Evolutionary conservation across 2,113 vertebrate species (phyloP).

Genomic region (Amazona vittata): DNA sequence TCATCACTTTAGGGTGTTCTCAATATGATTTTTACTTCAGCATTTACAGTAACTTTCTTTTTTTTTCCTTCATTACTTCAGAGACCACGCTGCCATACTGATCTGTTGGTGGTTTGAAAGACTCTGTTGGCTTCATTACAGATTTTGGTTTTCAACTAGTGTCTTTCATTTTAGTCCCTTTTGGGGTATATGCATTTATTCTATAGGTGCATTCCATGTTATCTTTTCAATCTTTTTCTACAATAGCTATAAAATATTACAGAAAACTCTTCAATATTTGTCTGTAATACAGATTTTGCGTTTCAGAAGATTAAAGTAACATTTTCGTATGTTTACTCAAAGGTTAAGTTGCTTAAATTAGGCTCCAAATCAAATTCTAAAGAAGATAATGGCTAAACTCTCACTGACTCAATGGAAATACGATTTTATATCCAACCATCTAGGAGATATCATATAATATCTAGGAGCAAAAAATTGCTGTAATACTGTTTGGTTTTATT

Average conservation of each 20-base stretch:
- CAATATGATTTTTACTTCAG: background rate
- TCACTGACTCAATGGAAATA: constrained; percentile 22
- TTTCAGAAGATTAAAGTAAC: constrained; percentile 38
- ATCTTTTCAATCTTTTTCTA: background rate
- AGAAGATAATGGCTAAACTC: constrained; percentile 25
- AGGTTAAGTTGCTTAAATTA: constrained; percentile 52
- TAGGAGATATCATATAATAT: constrained; percentile 28
- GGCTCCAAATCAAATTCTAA: constrained; percentile 23
- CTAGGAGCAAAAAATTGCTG: constrained; percentile 26
- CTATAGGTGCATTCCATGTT: background rate
- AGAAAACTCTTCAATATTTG: constrained; percentile 11
- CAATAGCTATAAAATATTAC: background rate
- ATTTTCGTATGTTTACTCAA: constrained; percentile 21
- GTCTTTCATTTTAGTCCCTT: background rate
- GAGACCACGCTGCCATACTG: background rate
- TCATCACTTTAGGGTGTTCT: background rate
- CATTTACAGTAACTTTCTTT: background rate
- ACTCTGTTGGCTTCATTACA: background rate
- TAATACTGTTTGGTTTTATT: constrained; percentile 57
- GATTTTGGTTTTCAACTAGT: background rate
- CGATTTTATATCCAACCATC: constrained; percentile 38
- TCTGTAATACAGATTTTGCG: background rate
- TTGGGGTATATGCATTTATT: background rate
- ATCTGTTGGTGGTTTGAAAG: background rate
- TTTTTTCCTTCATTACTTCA: background rate